Percentiles rank a stretch among this genome's conserved stretches.
Conservation (phyloP, 2,888 invertebrate species). For the Mimachlamys varia region DNA sequence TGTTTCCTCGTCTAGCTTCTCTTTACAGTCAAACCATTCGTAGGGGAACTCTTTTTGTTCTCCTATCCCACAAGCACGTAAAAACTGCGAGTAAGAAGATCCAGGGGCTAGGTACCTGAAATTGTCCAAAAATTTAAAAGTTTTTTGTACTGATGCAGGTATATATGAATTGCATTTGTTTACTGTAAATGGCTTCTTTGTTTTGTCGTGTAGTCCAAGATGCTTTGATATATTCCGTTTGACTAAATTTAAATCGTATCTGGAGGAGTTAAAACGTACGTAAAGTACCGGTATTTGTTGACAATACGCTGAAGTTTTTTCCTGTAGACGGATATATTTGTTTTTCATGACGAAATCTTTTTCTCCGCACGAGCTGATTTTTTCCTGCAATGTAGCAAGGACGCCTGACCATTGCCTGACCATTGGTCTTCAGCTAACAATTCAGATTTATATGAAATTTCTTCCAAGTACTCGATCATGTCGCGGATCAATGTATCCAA, state of each 20-base stretch:
- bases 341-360: background rate
- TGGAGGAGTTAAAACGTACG: conserved; percentile 55
- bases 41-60: conserved; percentile 56
- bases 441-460: background rate
- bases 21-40: conserved; percentile 50
- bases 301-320: conserved; percentile 39
- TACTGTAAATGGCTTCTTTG: conserved; percentile 35
- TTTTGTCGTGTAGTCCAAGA: conserved; percentile 49
- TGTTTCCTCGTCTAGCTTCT: background rate
- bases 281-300: conserved; percentile 50
- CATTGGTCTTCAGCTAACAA: background rate
- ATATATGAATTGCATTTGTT: conserved; percentile 40
- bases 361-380: background rate
- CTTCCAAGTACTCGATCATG: background rate
- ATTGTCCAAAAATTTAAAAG: conserved; percentile 56
- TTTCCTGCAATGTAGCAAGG: too few relatives aligned
- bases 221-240: conserved; percentile 48
- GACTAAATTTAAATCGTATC: conserved; percentile 47
- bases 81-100: conserved; percentile 53
- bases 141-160: conserved; percentile 47
- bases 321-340: conserved; percentile 34
- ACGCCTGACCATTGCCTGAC: too few relatives aligned
- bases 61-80: conserved; percentile 54
- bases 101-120: conserved; percentile 53
- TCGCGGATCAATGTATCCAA: conserved; percentile 37